These are phyloP conservation scores for Agapornis roseicollis DNA, from an alignment of 2,113 vertebrate genomes.

Conservation along the genomic window DNA sequence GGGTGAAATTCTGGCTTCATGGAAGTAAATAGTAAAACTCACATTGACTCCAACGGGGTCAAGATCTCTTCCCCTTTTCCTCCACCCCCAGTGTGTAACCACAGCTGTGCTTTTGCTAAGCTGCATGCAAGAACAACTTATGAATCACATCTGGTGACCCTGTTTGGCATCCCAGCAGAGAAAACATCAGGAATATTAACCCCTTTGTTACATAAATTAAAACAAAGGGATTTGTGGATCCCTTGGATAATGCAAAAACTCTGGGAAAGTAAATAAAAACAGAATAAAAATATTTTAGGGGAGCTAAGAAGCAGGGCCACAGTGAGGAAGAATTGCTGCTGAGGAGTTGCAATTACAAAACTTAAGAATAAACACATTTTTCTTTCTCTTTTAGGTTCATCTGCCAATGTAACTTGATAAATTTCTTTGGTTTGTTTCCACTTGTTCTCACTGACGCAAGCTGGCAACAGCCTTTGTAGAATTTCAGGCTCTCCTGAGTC, in stretches of 20 bases:
- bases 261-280: background rate
- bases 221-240: background rate
- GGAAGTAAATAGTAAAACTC: constrained; percentile 57
- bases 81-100: constrained; percentile 27
- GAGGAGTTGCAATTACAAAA: background rate
- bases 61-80: constrained; percentile 60
- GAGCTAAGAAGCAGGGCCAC: background rate
- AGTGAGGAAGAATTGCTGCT: background rate
- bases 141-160: constrained; percentile 27
- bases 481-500: constrained; percentile 52
- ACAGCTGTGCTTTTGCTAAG: constrained; percentile 1
- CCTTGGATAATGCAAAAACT: background rate
- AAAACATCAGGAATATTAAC: constrained; percentile 35
- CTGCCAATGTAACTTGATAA: constrained; percentile 54
- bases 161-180: constrained; percentile 42
- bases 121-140: constrained; percentile 31
- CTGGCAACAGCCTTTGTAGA: constrained; percentile 62
- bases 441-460: constrained; percentile 64
- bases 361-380: constrained; percentile 46
- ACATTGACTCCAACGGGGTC: constrained; percentile 3
- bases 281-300: background rate
- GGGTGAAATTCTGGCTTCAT: constrained; percentile 21
- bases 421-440: constrained; percentile 66
- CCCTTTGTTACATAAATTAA: constrained; percentile 29
- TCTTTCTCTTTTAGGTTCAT: constrained; percentile 19